Percentiles rank a stretch among this genome's conserved stretches.
Conservation (phyloP, 2,888 invertebrate species). For the Cetonia aurata region DNA sequence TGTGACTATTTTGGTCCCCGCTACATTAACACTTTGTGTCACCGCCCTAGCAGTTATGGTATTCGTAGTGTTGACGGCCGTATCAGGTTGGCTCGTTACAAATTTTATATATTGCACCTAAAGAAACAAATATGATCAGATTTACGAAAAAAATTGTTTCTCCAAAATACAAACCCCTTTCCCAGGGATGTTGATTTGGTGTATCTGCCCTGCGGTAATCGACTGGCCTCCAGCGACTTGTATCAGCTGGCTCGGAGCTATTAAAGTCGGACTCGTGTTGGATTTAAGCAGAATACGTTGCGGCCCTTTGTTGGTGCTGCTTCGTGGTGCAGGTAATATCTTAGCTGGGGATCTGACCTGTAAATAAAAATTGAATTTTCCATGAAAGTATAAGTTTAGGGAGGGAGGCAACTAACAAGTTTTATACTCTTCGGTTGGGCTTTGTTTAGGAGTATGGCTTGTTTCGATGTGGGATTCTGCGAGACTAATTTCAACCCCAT, state of each 20-base stretch:
- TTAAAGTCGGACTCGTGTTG: constrained; percentile 64
- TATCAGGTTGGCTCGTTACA: constrained; percentile 66
- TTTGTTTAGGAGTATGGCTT: constrained; percentile 64
- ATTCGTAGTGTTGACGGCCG: constrained; percentile 40
- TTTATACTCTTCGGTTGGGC: constrained; percentile 62
- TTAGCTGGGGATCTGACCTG: constrained; percentile 77
- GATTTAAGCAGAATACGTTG: constrained; percentile 72
- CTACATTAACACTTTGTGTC: constrained; percentile 43
- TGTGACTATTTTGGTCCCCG: constrained; percentile 49
- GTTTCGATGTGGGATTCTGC: constrained; percentile 66
- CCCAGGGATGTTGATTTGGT: constrained; percentile 80
- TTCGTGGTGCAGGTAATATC: constrained; percentile 74
- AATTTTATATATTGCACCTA: constrained; percentile 81
- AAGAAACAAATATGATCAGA: constrained; percentile 47
- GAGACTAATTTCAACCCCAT: constrained; percentile 72
- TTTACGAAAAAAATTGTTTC: background rate
- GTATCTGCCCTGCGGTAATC: constrained; percentile 70
- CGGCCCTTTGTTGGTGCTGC: constrained; percentile 60
- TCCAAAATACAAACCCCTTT: constrained; percentile 71
- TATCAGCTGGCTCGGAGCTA: constrained; percentile 62
- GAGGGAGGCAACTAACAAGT: constrained; percentile 58
- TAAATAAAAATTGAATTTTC: no score
- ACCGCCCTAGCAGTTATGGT: constrained; percentile 43
- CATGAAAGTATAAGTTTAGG: no score
- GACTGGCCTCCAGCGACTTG: constrained; percentile 62